These are phyloP conservation scores for Melopsittacus undulatus DNA, from an alignment of 2,797 vertebrate genomes.

Conservation along the genomic window DNA sequence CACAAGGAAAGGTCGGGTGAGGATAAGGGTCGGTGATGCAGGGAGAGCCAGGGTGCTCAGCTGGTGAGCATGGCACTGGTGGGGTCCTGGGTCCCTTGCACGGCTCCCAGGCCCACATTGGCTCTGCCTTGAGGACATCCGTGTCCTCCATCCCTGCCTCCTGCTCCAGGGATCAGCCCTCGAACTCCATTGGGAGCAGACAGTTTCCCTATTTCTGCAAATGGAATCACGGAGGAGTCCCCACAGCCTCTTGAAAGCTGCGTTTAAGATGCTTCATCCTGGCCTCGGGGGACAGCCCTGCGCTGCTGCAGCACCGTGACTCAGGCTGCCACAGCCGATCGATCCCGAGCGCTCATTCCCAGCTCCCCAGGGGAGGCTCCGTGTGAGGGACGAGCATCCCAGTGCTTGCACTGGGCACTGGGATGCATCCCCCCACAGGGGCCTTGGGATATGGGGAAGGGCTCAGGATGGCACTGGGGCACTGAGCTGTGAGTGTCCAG, in stretches of 20 bases:
- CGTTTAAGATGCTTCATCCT: conserved; percentile 38
- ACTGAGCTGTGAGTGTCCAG: not conserved
- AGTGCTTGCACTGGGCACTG: not conserved
- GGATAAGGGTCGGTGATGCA: not conserved
- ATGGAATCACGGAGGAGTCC: conserved; percentile 21
- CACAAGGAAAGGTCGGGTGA: not conserved
- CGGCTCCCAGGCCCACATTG: rapidly evolving
- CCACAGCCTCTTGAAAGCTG: conserved; percentile 38
- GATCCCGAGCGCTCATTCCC: not conserved
- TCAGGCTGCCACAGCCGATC: conserved; percentile 52
- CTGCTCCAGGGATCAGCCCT: not conserved
- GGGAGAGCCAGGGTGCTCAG: not conserved
- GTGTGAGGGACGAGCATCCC: rapidly evolving
- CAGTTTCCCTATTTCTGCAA: not conserved
- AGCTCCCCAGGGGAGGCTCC: not conserved
- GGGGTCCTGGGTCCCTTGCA: not conserved
- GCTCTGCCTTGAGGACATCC: not conserved
- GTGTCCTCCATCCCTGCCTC: rapidly evolving
- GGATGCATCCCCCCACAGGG: not conserved
- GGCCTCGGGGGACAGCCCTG: conserved; percentile 50
- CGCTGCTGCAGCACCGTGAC: conserved; percentile 36
- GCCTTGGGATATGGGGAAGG: not conserved
- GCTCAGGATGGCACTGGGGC: not conserved
- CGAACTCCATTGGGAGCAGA: not conserved
- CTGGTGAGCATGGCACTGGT: not conserved